phyloP scores from a whole-genome alignment of 2,797 vertebrate species.

The Gadopsis marmoratus region DNA sequence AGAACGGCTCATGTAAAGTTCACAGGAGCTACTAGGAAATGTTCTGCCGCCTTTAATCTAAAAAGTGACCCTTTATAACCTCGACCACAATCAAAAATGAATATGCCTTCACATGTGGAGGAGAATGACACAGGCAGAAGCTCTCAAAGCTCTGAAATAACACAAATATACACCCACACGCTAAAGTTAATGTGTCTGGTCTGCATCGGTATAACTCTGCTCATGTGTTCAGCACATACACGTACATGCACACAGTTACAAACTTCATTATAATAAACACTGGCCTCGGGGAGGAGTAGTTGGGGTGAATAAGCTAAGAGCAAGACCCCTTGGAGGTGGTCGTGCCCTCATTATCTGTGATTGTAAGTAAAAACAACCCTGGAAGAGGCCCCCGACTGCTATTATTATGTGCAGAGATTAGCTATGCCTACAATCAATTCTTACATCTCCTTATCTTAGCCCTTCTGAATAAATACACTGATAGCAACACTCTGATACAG shows the following conservation, averaged over 20 bases:
- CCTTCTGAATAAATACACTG: constrained; percentile 26
- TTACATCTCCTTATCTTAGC: constrained; percentile 37
- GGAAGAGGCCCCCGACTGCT: constrained; percentile 10
- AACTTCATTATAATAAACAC: constrained; percentile 30
- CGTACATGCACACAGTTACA: neutral
- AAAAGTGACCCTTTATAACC: constrained; percentile 30
- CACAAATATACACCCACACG: neutral
- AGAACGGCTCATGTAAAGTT: constrained; percentile 18
- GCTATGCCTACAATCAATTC: constrained; percentile 44
- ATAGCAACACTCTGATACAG: constrained; percentile 8
- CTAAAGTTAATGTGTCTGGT: neutral
- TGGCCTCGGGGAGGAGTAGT: constrained; percentile 12
- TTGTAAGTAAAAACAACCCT: constrained; percentile 4
- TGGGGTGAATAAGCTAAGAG: constrained; percentile 40
- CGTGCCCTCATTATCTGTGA: constrained; percentile 40
- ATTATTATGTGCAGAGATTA: constrained; percentile 33
- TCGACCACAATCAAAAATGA: constrained; percentile 15
- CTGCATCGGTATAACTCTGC: neutral
- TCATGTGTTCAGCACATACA: neutral
- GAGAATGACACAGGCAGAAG: neutral
- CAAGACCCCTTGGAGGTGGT: constrained; percentile 14
- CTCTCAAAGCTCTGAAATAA: constrained; percentile 5
- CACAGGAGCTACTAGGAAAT: constrained; percentile 15
- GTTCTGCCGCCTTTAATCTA: constrained; percentile 26
- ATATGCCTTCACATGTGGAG: neutral